phyloP scores from a whole-genome alignment of 1,140 invertebrate species.

The Megathymus violae region DNA sequence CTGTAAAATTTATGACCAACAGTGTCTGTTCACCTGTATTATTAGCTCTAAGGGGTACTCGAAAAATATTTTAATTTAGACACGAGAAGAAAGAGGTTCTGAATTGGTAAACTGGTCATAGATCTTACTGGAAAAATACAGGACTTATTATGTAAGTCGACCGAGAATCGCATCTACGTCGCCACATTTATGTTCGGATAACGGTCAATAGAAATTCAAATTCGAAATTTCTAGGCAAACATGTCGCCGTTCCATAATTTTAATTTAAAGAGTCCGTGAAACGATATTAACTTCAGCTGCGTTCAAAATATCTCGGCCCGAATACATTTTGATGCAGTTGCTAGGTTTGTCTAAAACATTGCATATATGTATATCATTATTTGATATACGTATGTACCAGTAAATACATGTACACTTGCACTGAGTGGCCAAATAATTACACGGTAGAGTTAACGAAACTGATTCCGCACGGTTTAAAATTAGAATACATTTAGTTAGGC shows the following conservation, averaged over 20 bases:
- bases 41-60: too few relatives aligned
- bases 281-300: conserved; percentile 49
- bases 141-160: conserved; percentile 8
- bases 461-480: too few relatives aligned
- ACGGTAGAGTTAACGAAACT: too few relatives aligned
- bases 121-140: conserved; percentile 12
- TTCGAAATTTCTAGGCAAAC: conserved; percentile 57
- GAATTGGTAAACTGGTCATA: too few relatives aligned
- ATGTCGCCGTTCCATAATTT: conserved; percentile 63
- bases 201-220: conserved; percentile 71
- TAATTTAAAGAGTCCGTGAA: conserved; percentile 63
- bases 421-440: too few relatives aligned
- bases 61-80: too few relatives aligned
- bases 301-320: conserved; percentile 46
- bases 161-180: not conserved
- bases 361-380: too few relatives aligned
- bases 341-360: conserved; percentile 4
- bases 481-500: too few relatives aligned
- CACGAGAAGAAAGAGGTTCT: too few relatives aligned
- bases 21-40: too few relatives aligned
- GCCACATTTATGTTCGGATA: conserved; percentile 40
- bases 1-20: too few relatives aligned
- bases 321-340: conserved; percentile 53
- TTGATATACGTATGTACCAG: not conserved
- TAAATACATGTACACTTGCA: too few relatives aligned